Evolutionary conservation across 2,888 invertebrate species (phyloP).

Genomic region (Pyrocoelia pectoralis): DNA sequence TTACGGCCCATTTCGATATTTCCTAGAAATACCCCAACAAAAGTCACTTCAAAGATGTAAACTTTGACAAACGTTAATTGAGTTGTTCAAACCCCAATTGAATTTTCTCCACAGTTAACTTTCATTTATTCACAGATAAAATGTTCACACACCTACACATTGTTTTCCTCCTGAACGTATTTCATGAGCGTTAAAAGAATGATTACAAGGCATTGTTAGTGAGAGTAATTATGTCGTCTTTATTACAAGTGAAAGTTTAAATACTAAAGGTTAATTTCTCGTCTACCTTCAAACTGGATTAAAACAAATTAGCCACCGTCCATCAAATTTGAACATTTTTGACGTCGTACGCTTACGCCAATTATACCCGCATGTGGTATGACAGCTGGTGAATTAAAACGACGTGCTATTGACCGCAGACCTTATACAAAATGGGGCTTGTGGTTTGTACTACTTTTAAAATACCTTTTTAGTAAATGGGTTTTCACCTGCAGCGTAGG

Average conservation of each 20-base stretch:
- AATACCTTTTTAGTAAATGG: too few relatives aligned
- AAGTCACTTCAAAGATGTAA: too few relatives aligned
- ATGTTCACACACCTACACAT: neutral
- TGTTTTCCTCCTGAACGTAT: neutral
- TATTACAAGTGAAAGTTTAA: neutral
- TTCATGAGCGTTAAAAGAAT: neutral
- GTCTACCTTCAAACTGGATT: too few relatives aligned
- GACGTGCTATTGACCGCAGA: neutral
- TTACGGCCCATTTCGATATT: too few relatives aligned
- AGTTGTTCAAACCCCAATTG: too few relatives aligned
- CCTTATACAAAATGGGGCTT: too few relatives aligned
- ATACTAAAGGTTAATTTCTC: too few relatives aligned
- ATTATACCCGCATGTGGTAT: neutral
- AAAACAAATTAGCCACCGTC: too few relatives aligned
- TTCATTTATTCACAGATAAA: neutral
- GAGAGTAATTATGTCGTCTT: neutral
- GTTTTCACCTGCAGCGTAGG: too few relatives aligned
- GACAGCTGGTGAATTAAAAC: neutral
- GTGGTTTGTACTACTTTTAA: too few relatives aligned
- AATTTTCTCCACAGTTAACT: neutral
- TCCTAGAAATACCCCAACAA: too few relatives aligned
- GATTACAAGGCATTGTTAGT: neutral
- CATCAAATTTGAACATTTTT: neutral
- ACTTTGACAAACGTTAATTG: too few relatives aligned
- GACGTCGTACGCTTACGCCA: neutral